Percentiles rank a stretch among this genome's conserved stretches.
Conservation (phyloP, 2,797 vertebrate genomes). For the Karalla daura region DNA sequence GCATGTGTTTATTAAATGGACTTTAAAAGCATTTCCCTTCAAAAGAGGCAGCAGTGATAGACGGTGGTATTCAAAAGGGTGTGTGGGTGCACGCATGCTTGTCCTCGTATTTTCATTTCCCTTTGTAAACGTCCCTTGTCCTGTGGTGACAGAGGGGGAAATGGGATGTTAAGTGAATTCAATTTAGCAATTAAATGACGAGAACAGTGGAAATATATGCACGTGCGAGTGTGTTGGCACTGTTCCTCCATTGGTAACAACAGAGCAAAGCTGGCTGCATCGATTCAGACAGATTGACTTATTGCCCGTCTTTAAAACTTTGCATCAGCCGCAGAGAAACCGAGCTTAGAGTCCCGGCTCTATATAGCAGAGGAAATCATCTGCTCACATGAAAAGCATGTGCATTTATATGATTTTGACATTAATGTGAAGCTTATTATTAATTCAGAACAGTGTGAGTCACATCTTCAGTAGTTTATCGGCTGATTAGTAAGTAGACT, state of each 20-base stretch:
- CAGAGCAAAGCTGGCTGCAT: not conserved
- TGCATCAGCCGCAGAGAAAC: not conserved
- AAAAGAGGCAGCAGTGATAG: conserved; percentile 45
- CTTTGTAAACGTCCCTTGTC: conserved; percentile 12
- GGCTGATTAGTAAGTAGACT: too few relatives aligned
- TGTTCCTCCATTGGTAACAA: not conserved
- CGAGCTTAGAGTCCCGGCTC: not conserved
- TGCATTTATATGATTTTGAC: not conserved
- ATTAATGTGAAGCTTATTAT: not conserved
- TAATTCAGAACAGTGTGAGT: not conserved
- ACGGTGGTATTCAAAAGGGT: conserved; percentile 19
- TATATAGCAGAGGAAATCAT: too few relatives aligned
- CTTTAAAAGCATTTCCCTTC: conserved; percentile 72
- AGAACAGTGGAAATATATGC: conserved; percentile 8
- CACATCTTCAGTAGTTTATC: too few relatives aligned
- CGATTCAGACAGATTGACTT: conserved; percentile 1
- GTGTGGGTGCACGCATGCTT: not conserved
- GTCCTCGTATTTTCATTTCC: conserved; percentile 5
- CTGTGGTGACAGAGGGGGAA: not conserved
- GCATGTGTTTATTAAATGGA: conserved; percentile 76
- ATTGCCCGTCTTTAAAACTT: not conserved
- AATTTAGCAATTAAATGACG: conserved; percentile 8
- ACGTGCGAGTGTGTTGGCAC: not conserved
- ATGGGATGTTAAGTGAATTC: conserved; percentile 17
- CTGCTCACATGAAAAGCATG: not conserved